These are phyloP conservation scores for Dallia pectoralis DNA, from an alignment of 2,797 vertebrate genomes.

Conservation along the genomic window DNA sequence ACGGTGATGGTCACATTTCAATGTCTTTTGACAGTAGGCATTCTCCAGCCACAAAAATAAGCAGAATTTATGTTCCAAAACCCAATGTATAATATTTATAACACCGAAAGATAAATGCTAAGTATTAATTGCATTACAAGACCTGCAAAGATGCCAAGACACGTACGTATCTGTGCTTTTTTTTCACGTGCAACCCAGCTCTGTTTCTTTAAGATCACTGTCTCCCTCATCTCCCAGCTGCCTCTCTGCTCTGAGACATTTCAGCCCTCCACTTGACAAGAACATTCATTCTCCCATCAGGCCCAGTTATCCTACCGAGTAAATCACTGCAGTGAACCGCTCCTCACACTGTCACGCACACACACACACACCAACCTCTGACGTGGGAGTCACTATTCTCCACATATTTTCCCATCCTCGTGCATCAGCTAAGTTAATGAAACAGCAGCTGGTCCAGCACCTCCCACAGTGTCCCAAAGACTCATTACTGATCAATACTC, in stretches of 20 bases:
- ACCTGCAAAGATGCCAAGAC: too few species aligned
- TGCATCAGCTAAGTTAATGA: neutral
- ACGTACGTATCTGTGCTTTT: too few species aligned
- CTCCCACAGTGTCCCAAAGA: neutral
- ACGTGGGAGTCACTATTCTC: neutral
- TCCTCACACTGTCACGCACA: neutral
- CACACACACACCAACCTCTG: neutral
- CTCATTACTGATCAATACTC: slow-evolving; percentile 3
- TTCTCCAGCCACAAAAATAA: too few species aligned
- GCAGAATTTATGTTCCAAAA: too few species aligned
- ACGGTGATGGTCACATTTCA: too few species aligned
- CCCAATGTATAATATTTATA: too few species aligned
- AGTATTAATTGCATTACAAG: too few species aligned
- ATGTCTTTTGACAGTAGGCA: too few species aligned
- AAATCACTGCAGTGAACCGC: slow-evolving; percentile 19
- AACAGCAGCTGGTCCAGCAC: neutral
- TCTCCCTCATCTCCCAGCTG: neutral
- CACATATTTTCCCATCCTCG: neutral
- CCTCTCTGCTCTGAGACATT: slow-evolving; percentile 13
- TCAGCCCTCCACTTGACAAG: slow-evolving; percentile 24
- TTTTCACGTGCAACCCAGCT: too few species aligned
- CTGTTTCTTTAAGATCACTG: too few species aligned
- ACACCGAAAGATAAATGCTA: too few species aligned
- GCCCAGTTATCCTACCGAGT: slow-evolving; percentile 20
- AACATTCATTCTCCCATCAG: slow-evolving; percentile 29